Base-by-base conservation (phyloP, 2,113 vertebrate species). In the Paracanthobrama guichenoti region DNA sequence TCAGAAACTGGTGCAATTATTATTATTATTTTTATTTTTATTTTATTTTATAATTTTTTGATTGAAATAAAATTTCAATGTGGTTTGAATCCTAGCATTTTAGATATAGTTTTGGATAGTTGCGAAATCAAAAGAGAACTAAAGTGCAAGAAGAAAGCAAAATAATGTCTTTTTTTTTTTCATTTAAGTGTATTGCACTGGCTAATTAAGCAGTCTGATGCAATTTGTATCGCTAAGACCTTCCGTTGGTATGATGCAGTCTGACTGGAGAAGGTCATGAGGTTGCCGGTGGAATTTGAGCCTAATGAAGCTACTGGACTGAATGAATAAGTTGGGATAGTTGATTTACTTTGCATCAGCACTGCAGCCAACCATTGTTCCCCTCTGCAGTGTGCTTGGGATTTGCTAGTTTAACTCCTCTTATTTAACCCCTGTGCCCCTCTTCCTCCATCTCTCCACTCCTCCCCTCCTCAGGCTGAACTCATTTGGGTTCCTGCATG, bases 401-500 rank as follows among this genome's bases (percentile, higher is more conserved):
- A 84, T 88, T 84, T 83, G 84, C 87, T 90, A 88, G 90, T 92
- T 92, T 88, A 87, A 89, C 85, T 88, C 87, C 88, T 87, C 90
- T 91, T 90, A 86, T 92, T 93, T 93, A 92, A 93, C 91, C 91
- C 88, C 76, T 48, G 53, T 88, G 85, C 82, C 84, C 81, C 24
- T 35, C 83, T 46, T 53, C 69, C 84, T 78, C 60, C 74, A 83
- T 84, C 71, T 80, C 59, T 83, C 82, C 60, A 39, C 82, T 42
- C 69, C 74, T 79, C 53, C 39, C 84, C 53, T 88, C 88, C 87
- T 84, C 72, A 5, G 87, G 73, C 90, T 91, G 87, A 90, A 86
- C 92, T 93, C 90, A 91, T 93, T 90, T 92, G 81, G 86, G 87
- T 89, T 91, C 88, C 85, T 88, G 87, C 88, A 92, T 86, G 50